phyloP scores from a whole-genome alignment of 2,888 invertebrate genomes.

The Acanthosepion pharaonis region DNA sequence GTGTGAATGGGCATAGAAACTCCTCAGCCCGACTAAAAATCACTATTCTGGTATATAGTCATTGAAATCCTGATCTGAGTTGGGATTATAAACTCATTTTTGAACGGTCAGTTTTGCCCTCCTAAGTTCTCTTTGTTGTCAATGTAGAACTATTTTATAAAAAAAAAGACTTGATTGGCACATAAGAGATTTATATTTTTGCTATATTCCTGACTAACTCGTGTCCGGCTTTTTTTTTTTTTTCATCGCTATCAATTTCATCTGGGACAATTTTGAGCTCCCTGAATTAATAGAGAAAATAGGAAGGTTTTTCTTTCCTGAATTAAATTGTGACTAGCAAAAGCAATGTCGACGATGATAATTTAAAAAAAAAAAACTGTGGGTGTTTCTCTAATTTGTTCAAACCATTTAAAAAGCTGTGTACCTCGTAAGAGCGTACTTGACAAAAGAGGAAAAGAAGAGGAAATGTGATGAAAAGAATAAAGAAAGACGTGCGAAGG shows the following conservation, averaged over 20 bases:
- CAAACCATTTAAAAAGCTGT: not conserved
- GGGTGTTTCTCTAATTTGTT: not conserved
- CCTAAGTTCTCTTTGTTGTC: no score
- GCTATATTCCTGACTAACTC: not conserved
- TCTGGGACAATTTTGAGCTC: not conserved
- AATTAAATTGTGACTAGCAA: not conserved
- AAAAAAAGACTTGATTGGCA: not conserved
- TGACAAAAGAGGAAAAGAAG: not conserved
- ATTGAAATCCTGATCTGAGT: no score
- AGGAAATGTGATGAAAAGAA: not conserved
- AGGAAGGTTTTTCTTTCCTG: not conserved
- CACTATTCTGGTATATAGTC: no score
- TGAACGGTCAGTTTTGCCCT: no score
- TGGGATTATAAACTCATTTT: no score
- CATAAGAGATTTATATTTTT: not conserved
- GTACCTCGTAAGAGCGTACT: not conserved
- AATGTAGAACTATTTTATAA: not conserved
- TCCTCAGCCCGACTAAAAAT: no score
- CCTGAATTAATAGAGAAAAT: not conserved
- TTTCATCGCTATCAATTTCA: not conserved
- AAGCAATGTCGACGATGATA: not conserved
- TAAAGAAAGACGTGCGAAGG: not conserved
- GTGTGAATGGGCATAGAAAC: no score
- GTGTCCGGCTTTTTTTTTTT: not conserved
- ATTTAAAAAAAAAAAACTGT: rapidly evolving